Percentiles rank a stretch among this genome's conserved stretches.
These are phyloP conservation scores for Hydropotes inermis DNA, from an alignment of 2,113 vertebrate species.

Conservation along the genomic window DNA sequence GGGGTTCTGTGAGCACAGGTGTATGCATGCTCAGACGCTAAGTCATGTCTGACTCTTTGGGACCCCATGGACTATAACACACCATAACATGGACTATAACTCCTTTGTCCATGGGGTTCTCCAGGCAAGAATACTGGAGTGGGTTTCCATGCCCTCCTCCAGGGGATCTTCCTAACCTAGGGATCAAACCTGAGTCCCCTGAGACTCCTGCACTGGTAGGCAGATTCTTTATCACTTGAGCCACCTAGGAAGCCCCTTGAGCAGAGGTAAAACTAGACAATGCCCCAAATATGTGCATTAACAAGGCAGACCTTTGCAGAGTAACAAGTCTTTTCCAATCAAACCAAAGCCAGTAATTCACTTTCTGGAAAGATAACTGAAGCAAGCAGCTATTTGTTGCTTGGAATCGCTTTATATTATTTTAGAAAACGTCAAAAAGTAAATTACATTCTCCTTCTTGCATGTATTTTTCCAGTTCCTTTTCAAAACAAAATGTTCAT, in stretches of 20 bases:
- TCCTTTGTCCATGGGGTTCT: not conserved
- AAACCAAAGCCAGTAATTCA: not conserved
- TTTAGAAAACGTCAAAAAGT: conserved; percentile 57
- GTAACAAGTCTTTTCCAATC: conserved; percentile 10
- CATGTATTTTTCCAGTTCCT: conserved; percentile 57
- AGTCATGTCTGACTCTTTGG: not conserved
- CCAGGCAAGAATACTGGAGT: not conserved
- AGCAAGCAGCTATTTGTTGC: conserved; percentile 46
- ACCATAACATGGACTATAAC: not conserved
- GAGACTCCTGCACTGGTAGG: not conserved
- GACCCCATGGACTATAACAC: not conserved
- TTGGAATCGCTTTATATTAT: conserved; percentile 32
- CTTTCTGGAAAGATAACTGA: not conserved
- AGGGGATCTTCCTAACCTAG: not conserved
- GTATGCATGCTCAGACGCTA: not conserved
- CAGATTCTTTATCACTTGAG: not conserved
- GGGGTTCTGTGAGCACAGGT: not conserved
- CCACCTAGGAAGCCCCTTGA: not conserved
- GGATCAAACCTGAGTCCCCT: not conserved
- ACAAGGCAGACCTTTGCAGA: not conserved
- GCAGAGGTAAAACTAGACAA: not conserved
- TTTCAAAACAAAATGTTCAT: conserved; percentile 71
- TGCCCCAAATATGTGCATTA: not conserved
- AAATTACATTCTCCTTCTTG: conserved; percentile 55
- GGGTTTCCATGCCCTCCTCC: not conserved